Base-by-base conservation (phyloP, 1,140 invertebrate genomes). In the Diorhabda elongata region DNA sequence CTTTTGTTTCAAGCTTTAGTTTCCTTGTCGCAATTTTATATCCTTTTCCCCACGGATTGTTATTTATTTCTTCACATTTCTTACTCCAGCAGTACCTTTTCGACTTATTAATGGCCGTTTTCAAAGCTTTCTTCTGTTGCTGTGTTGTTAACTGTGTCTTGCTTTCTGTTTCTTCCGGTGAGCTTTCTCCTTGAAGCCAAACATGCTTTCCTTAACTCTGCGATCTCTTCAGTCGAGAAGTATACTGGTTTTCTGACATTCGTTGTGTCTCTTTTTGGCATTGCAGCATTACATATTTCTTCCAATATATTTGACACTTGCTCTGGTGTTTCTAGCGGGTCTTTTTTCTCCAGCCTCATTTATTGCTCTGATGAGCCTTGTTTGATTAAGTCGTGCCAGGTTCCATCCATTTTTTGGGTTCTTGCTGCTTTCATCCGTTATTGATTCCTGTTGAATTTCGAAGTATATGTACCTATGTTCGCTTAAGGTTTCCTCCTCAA, bases 41-140 rank as follows among this genome's bases (percentile, higher is more conserved):
- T n/a, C 61, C 61, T 42, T 59, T 6, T 6, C 70, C 68, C 68
- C 70, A 71, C 5, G 58, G n/a, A 61, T 71, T 58, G 5, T 66
- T 5, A 5, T 71, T 47, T 8, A 69, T 45, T 26, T 63, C 67
- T 4, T 69, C 68, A 42, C 61, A 58, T 11, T 67, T 58, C 8
- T 45, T 52, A 43, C 43, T 60, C 63, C 70, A 71, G n/a, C 47
- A 58, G 52, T 69, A 26, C 61, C 41, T 66, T 57, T 71, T 56
- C 5, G 64, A 57, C 56, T n/a, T 64, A 43, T 9, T 62, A 5
- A 62, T 62, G 6, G 11, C 5, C 61, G n/a, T 62, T 9, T 43
- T 62, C 8, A 62, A 3, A 5, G 3, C 42, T 62, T 6, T 41
- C 42, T 43, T 43, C 52, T 56, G 52, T n/a, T 60, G 5, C 8